Percentiles rank a stretch among this genome's conserved stretches.
Conservation (phyloP, 2,888 invertebrate genomes). For the Drosophila stalkeri region DNA sequence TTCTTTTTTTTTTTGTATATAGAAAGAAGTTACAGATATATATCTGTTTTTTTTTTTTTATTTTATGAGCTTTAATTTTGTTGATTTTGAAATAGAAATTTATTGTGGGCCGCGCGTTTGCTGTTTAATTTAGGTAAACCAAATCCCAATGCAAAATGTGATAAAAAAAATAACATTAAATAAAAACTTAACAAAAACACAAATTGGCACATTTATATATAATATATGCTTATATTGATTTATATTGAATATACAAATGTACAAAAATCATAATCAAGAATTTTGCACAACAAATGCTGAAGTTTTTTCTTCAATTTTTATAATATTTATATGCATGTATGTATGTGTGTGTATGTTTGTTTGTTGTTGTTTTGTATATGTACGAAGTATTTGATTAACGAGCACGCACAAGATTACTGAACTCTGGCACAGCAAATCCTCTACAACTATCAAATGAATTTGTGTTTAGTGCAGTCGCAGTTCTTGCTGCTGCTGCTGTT, state of each 20-base stretch:
- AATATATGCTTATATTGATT: conserved; percentile 32
- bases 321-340: conserved; percentile 18
- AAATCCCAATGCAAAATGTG: conserved; percentile 45
- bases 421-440: conserved; percentile 43
- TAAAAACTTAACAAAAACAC: conserved; percentile 39
- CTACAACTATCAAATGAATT: conserved; percentile 17
- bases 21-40: conserved; percentile 39
- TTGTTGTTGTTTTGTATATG: conserved; percentile 12
- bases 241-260: conserved; percentile 53
- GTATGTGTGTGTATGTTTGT: conserved; percentile 15
- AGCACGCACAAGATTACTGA: conserved; percentile 49
- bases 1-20: conserved; percentile 12
- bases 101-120: conserved; percentile 20
- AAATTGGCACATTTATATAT: conserved; percentile 16
- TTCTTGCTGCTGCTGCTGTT: background rate
- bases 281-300: conserved; percentile 56
- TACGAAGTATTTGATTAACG: conserved; percentile 36
- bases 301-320: conserved; percentile 18
- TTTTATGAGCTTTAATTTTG: conserved; percentile 36
- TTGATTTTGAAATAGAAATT: conserved; percentile 37
- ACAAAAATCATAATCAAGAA: conserved; percentile 50
- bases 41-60: conserved; percentile 25
- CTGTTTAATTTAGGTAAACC: conserved; percentile 33
- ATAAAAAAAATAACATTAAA: conserved; percentile 46
- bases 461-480: conserved; percentile 12